Evolutionary conservation across 2,113 vertebrate species (phyloP), one percentile per base, ranked within the genome.

Genomic region (Dasyurus viverrinus): DNA sequence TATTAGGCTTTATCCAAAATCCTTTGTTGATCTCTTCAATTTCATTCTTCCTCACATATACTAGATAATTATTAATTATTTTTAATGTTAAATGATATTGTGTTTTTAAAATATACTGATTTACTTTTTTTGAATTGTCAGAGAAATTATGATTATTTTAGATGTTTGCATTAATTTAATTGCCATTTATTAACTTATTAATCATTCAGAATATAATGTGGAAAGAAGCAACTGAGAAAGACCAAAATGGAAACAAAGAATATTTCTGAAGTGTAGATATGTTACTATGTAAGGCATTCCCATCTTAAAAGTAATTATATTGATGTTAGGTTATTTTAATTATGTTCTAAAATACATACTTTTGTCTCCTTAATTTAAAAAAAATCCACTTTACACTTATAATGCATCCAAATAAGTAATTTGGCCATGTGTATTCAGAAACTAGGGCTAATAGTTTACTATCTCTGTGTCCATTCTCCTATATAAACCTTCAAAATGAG

Each of bases 81-180:
- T 93, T 53, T 91, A 30, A 55, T 57, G 84, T 89, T 92, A 48
- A 42, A n/a, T 6, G 2, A 14, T 14, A 46, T 42, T 46, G 1
- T 76, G 5, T n/a, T 94, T 48, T 96, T 84, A 47, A 95, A 52
- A 76, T 55, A 90, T 42, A 76, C 24, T 92, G 68, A n/a, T 42
- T 84, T 84, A 42, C 1, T 93, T 91, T 7, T 7, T 90, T 95
- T 55, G 0, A 91, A 36, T 89, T 89, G 55, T 89, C 91, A 93
- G n/a, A 0, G 8, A 10, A 84, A 92, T 89, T 48, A 27, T 4
- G 27, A 94, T 57, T 91, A 36, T 89, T 94, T 89, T 30, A 93
- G 57, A 53, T 90, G 36, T 54, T 52, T 94, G 50, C 57, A 50
- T 53, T 60, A 54, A 60, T n/a, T 8, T 26, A 57, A 42, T 11